A percentile compares a stretch with the other conserved stretches of the same genome.
Conservation (phyloP, 2,888 invertebrate species). For the Leptopilina drosophilae region DNA sequence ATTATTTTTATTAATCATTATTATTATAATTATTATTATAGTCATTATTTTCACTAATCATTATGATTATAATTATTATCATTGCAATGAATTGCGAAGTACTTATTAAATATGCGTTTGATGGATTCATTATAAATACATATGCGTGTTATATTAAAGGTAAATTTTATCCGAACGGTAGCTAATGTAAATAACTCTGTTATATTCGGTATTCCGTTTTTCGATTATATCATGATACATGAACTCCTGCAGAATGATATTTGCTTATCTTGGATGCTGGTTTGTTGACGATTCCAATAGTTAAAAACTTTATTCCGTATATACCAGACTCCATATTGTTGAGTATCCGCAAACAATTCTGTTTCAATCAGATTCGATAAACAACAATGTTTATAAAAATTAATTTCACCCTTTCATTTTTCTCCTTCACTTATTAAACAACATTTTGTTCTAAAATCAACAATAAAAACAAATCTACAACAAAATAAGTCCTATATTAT, state of each 20-base stretch:
- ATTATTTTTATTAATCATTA: too few species aligned
- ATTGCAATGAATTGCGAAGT: too few species aligned
- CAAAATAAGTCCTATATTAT: neutral
- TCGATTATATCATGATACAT: slow-evolving; percentile 14
- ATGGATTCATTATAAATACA: too few species aligned
- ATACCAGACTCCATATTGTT: neutral
- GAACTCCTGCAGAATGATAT: neutral
- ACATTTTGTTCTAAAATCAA: neutral
- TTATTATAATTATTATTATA: too few species aligned
- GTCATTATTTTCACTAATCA: too few species aligned
- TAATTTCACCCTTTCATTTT: neutral
- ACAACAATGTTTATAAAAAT: slow-evolving; percentile 2
- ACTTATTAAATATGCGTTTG: too few species aligned
- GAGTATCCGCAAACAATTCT: neutral
- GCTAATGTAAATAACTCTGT: slow-evolving; percentile 8
- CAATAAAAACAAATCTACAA: neutral
- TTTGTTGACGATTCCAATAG: neutral
- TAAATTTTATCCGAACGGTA: too few species aligned
- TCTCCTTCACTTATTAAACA: too few species aligned
- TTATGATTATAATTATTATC: too few species aligned
- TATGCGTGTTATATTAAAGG: too few species aligned
- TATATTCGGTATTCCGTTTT: slow-evolving; percentile 7
- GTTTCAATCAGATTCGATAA: slow-evolving; percentile 8
- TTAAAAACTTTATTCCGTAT: neutral
- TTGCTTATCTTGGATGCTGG: slow-evolving; percentile 11